Percentiles rank a stretch among this genome's conserved stretches.
Evolutionary conservation across 2,113 vertebrate species (phyloP).

Genomic region (Paradisaea rubra): DNA sequence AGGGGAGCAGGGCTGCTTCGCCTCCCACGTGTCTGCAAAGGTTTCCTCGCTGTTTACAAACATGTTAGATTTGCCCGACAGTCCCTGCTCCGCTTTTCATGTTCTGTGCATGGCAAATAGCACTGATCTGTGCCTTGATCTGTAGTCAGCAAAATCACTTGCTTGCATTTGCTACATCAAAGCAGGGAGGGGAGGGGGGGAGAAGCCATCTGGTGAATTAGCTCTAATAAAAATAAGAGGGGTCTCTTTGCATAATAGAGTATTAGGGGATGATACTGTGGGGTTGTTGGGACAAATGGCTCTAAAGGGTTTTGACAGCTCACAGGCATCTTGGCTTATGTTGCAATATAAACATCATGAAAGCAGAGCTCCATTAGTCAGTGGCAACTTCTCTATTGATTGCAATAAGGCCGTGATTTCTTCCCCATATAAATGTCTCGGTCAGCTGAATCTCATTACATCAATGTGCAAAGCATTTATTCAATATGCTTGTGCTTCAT

Average conservation of each 20-base stretch:
- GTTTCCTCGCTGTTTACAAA: neutral
- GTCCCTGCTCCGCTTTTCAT: neutral
- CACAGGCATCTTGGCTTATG: slow-evolving; percentile 31
- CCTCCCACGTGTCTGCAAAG: neutral
- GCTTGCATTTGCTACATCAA: slow-evolving; percentile 27
- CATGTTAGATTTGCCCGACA: neutral
- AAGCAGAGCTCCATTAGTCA: neutral
- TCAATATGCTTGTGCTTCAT: neutral
- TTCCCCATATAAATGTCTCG: neutral
- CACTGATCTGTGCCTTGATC: slow-evolving; percentile 41
- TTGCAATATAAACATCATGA: slow-evolving; percentile 18
- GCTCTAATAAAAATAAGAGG: slow-evolving; percentile 53
- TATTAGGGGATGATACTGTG: slow-evolving; percentile 25
- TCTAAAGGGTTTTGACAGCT: slow-evolving; percentile 55
- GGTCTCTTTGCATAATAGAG: slow-evolving; percentile 45
- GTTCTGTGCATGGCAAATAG: slow-evolving; percentile 15
- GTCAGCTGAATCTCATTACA: slow-evolving; percentile 31
- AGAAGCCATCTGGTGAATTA: slow-evolving; percentile 57
- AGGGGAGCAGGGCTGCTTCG: neutral
- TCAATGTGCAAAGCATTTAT: neutral
- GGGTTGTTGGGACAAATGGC: slow-evolving; percentile 31
- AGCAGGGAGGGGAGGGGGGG: neutral
- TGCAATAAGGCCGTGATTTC: neutral
- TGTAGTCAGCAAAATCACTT: slow-evolving; percentile 56
- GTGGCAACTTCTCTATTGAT: slow-evolving; percentile 12